phyloP scores from a whole-genome alignment of 30 jellyfish, hydroid and myxozoan species.

The Mastigias papua region DNA sequence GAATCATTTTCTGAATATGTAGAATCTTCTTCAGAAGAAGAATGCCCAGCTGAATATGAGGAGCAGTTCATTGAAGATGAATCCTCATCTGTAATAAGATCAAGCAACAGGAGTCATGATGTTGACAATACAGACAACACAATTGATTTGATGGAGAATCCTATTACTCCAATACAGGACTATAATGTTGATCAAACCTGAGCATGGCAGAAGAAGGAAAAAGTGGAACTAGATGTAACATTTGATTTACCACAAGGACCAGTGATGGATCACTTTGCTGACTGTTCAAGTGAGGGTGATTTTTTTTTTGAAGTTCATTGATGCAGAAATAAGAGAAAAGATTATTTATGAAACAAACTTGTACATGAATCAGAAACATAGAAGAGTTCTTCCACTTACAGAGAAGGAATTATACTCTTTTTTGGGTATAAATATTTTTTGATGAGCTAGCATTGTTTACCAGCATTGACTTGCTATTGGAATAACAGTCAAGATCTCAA shows the following conservation, averaged over 20 bases:
- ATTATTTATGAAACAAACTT: conserved; percentile 23
- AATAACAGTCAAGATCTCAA: conserved; percentile 52
- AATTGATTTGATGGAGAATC: conserved; percentile 3
- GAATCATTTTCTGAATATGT: conserved; percentile 6
- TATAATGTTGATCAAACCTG: conserved; percentile 40
- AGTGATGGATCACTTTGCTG: neutral
- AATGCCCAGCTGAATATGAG: neutral
- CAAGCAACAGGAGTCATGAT: neutral
- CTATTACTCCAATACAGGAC: conserved; percentile 9
- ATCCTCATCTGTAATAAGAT: conserved; percentile 9
- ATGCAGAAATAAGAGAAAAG: conserved; percentile 26
- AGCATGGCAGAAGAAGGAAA: conserved; percentile 30
- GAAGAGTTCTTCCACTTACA: conserved; percentile 2
- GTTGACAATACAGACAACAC: conserved; percentile 7
- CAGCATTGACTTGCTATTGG: conserved; percentile 59
- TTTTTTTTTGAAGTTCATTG: conserved; percentile 21
- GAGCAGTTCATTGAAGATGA: neutral
- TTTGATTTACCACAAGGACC: neutral
- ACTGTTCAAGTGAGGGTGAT: conserved; percentile 32
- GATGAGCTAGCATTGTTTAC: conserved; percentile 56
- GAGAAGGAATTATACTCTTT: neutral
- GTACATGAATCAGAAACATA: conserved; percentile 44
- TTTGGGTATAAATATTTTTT: conserved; percentile 46
- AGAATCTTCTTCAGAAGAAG: conserved; percentile 9
- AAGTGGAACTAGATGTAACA: conserved; percentile 9